Evolutionary conservation across 2,797 vertebrate species (phyloP).

Genomic region (Mus caroli): DNA sequence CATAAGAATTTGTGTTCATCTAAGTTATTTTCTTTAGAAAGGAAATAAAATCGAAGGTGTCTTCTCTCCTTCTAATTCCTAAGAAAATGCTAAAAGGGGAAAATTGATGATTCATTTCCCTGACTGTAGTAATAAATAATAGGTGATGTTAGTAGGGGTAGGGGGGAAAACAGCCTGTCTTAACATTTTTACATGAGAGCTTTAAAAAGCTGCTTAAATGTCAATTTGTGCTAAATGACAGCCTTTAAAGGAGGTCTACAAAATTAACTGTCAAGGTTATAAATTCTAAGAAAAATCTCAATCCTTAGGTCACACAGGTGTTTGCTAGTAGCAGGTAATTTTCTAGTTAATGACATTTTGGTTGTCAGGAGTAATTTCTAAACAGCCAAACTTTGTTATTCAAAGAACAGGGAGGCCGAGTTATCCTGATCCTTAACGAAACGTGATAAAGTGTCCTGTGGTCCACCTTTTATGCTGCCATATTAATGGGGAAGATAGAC

Average conservation of each 20-base stretch:
- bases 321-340: conserved; percentile 72
- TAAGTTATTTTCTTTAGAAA: conserved; percentile 38
- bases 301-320: conserved; percentile 69
- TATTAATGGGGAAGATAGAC: conserved; percentile 1
- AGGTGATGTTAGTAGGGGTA: conserved; percentile 38
- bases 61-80: background rate
- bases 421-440: conserved; percentile 61
- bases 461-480: conserved; percentile 13
- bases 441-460: conserved; percentile 3
- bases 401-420: conserved; percentile 59
- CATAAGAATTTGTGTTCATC: conserved; percentile 59
- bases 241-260: conserved; percentile 69
- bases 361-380: conserved; percentile 74
- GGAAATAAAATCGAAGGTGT: conserved; percentile 29
- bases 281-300: conserved; percentile 71
- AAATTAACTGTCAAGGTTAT: conserved; percentile 80
- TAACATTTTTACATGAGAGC: conserved; percentile 68
- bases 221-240: conserved; percentile 75
- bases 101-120: conserved; percentile 63
- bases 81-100: conserved; percentile 62
- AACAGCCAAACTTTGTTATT: conserved; percentile 69
- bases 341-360: conserved; percentile 70
- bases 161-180: conserved; percentile 46
- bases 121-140: conserved; percentile 69
- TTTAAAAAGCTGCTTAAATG: conserved; percentile 77